These are phyloP conservation scores for Neosalanx taihuensis DNA, from an alignment of 2,797 vertebrate species.

Conservation along the genomic window DNA sequence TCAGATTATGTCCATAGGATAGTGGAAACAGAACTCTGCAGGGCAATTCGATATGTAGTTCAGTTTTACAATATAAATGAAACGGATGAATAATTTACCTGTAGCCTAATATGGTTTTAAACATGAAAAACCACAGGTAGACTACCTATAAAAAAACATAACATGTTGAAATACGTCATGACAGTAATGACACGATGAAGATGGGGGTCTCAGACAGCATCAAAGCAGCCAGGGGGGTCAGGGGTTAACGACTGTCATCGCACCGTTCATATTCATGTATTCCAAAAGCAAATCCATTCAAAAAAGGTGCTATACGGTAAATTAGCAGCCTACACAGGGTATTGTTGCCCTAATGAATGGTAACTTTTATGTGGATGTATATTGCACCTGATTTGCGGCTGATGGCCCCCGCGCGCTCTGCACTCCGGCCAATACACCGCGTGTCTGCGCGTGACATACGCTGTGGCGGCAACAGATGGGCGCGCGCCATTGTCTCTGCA, in stretches of 20 bases:
- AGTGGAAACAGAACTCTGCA: not conserved
- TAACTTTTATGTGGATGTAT: conserved; percentile 92
- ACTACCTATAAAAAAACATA: conserved; percentile 8
- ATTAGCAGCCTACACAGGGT: conserved; percentile 81
- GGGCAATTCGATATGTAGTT: conserved; percentile 2
- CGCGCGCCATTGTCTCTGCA: conserved; percentile 76
- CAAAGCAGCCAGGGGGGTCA: conserved; percentile 39
- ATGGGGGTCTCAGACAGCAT: conserved; percentile 22
- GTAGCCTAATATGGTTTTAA: not conserved
- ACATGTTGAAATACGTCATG: conserved; percentile 31
- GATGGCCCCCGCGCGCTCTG: conserved; percentile 73
- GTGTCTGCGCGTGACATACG: conserved; percentile 89
- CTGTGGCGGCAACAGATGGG: conserved; percentile 96
- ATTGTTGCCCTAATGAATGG: conserved; percentile 85
- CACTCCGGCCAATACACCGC: conserved; percentile 76
- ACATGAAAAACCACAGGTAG: not conserved
- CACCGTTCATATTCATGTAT: conserved; percentile 78
- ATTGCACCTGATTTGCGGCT: conserved; percentile 84
- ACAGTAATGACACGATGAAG: conserved; percentile 30
- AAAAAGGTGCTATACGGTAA: conserved; percentile 78
- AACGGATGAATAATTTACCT: not conserved
- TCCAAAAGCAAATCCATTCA: conserved; percentile 78
- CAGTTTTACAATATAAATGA: not conserved
- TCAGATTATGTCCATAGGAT: conserved; percentile 1
- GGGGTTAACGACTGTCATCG: conserved; percentile 75